Conservation (phyloP, 2,113 vertebrate genomes). For the Meles meles region DNA sequence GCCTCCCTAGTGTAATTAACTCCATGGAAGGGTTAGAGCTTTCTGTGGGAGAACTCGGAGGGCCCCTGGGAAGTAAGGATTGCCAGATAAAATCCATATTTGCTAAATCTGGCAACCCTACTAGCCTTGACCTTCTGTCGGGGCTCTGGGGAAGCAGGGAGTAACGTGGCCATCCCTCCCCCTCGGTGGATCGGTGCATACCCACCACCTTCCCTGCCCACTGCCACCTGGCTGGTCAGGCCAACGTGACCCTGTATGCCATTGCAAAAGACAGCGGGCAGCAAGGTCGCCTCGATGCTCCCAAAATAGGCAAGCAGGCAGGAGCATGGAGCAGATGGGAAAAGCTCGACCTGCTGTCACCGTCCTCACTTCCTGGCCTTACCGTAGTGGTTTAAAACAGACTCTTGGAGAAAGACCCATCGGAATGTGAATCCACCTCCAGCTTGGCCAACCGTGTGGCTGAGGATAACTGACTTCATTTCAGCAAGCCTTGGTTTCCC, state of each 20-base stretch:
- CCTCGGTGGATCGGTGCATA: neutral
- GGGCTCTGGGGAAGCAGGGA: neutral
- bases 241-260: neutral
- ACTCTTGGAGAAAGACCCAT: neutral
- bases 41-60: neutral
- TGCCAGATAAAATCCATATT: neutral
- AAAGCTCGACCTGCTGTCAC: neutral
- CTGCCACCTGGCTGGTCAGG: neutral
- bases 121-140: neutral
- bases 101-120: neutral
- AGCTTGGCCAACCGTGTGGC: neutral
- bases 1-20: neutral
- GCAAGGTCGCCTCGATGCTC: neutral
- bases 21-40: neutral
- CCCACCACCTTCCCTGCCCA: neutral
- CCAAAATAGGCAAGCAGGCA: constrained; percentile 1
- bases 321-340: constrained; percentile 36
- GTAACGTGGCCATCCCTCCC: fast-evolving
- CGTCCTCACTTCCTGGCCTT: neutral
- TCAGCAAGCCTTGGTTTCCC: neutral
- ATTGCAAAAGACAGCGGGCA: neutral
- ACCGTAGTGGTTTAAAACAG: neutral
- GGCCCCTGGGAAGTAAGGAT: neutral
- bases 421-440: neutral
- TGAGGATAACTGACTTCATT: neutral